Base-by-base conservation (phyloP, 2,113 vertebrate genomes). In the Potamarius usumacintae region DNA sequence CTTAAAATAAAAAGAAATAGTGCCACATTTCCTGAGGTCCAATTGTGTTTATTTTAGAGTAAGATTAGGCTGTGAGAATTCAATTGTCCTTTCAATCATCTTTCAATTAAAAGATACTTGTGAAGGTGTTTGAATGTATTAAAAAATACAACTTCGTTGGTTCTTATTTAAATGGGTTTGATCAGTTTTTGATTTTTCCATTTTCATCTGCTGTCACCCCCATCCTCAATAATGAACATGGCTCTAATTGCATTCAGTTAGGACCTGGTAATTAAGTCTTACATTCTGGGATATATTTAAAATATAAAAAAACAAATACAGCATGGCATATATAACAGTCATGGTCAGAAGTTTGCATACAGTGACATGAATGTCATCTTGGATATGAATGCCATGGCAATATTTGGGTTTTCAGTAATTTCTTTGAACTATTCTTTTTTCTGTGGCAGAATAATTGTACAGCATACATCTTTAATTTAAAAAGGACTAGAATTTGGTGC, bases 231-330 rank as follows among this genome's bases (percentile, higher is more conserved):
- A 86, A 85, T 86, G 88, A 91, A 84, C 86, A 82, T 81, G 67
- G 53, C 89, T 94, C 92, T 92, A 92, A 93, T 94, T 92, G 65
- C 74, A 81, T 93, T 92, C 91, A 92, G 92, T 93, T 93, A 87
- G 86, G 89, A 84, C 6, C n/a, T 82, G 85, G 91, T 92, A 93
- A 92, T 94, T 93, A 88, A 91, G 92, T 89, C 90, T 92, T 89
- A 62, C 60, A 90, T 88, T 86, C 53, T 22, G 86, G 53, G 27
- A 74, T 42, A 27, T 34, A 11, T 67, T 50, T 42, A 10, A 30
- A 27, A 34, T 25, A 10, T 69, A n/a, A 7, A 14, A 62, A 83
- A 6, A 27, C 15, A 42, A 82, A 82, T 82, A 62, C 9, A 74
- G 34, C 3, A 42, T 42, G 34, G 34, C 34, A n/a, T n/a, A n/a